These are phyloP conservation scores for Rhinogobius similis DNA, from an alignment of 2,113 vertebrate species.

Conservation along the genomic window DNA sequence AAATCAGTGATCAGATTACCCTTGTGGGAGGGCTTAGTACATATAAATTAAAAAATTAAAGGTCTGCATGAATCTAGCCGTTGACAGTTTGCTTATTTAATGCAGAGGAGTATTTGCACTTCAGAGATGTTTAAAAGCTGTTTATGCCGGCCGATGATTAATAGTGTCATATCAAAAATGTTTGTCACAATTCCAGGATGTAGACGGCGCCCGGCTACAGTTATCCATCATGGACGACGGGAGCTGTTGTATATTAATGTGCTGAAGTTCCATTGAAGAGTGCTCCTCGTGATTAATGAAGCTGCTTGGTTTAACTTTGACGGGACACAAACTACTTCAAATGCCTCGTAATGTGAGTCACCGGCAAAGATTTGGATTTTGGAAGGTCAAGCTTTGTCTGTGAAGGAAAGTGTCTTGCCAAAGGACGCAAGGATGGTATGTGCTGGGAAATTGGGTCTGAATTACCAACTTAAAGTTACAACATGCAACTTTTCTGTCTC, in stretches of 20 bases:
- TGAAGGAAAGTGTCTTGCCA: neutral
- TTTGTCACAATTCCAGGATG: conserved; percentile 30
- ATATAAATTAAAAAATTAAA: neutral
- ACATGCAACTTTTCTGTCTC: too few species aligned
- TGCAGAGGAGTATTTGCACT: neutral
- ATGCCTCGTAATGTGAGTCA: neutral
- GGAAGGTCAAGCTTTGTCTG: neutral
- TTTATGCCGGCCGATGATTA: conserved; percentile 35
- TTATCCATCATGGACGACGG: conserved; percentile 50
- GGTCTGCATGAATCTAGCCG: neutral
- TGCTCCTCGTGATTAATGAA: conserved; percentile 42
- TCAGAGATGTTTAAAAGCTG: neutral
- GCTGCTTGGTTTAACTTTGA: conserved; percentile 22
- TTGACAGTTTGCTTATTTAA: neutral
- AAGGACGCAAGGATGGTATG: too few species aligned
- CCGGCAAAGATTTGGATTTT: neutral
- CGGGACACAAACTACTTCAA: neutral
- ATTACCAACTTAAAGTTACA: too few species aligned
- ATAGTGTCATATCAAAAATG: conserved; percentile 22
- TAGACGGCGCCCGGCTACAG: conserved; percentile 18
- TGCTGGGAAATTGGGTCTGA: too few species aligned
- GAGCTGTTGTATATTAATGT: conserved; percentile 50
- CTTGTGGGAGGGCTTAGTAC: neutral
- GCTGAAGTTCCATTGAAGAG: conserved; percentile 35
- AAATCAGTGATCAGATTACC: neutral